phyloP scores from a whole-genome alignment of 2,113 vertebrate genomes.

The Gymnobelideus leadbeateri region DNA sequence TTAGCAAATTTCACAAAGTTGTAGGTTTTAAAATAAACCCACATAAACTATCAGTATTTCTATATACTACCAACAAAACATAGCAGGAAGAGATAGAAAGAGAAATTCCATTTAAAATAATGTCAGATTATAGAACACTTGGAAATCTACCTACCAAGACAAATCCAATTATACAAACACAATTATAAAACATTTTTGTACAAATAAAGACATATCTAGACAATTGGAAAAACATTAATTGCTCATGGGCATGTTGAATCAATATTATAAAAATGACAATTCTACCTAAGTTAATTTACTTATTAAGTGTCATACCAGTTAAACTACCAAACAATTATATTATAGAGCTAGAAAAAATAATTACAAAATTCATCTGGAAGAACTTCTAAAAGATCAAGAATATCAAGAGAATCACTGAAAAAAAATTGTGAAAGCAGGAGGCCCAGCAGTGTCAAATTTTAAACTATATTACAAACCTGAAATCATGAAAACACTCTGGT shows the following conservation, averaged over 20 bases:
- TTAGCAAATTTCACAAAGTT: neutral
- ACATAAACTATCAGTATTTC: neutral
- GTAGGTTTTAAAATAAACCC: neutral
- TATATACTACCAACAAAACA: neutral
- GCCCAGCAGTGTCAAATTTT: neutral
- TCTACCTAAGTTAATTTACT: neutral
- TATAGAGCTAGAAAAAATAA: neutral
- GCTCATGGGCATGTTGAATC: neutral
- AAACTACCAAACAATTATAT: neutral
- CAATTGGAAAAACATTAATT: neutral
- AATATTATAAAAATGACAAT: neutral
- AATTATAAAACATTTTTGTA: neutral
- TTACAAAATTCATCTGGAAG: neutral
- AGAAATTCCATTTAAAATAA: neutral
- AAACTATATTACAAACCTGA: neutral
- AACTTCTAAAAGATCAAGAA: neutral
- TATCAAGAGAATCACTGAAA: neutral
- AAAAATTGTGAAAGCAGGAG: neutral
- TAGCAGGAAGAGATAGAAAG: neutral
- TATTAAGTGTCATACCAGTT: neutral
- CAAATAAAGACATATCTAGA: neutral
- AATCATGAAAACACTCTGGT: neutral
- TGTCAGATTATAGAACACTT: neutral
- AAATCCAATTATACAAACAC: neutral
- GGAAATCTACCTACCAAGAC: neutral